These are phyloP conservation scores for Catharus fuscescens DNA, from an alignment of 2,113 vertebrate genomes.

Conservation along the genomic window DNA sequence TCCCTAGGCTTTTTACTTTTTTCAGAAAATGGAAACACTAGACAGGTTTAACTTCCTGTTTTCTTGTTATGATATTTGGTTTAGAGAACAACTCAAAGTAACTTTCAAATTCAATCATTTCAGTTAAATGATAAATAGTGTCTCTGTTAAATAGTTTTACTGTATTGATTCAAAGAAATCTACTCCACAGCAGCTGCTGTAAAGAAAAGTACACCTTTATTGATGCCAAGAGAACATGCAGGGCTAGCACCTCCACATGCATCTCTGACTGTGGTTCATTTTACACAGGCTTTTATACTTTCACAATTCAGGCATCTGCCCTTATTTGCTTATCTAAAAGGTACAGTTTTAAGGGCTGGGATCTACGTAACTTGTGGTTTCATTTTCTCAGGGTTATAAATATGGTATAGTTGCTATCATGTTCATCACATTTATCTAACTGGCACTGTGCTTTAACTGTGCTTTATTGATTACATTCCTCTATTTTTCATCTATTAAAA, in stretches of 20 bases:
- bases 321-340: not conserved
- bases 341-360: not conserved
- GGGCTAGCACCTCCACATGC: not conserved
- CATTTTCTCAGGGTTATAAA: not conserved
- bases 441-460: not conserved
- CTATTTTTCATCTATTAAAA: not conserved
- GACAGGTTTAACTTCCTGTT: conserved; percentile 28
- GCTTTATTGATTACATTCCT: not conserved
- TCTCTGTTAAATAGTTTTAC: not conserved
- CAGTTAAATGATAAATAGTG: not conserved
- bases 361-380: not conserved
- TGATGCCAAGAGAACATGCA: not conserved
- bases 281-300: not conserved
- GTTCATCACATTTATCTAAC: not conserved
- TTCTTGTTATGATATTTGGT: not conserved
- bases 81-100: not conserved
- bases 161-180: not conserved
- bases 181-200: not conserved
- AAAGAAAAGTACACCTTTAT: not conserved
- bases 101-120: not conserved
- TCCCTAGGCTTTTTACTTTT: not conserved
- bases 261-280: not conserved
- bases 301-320: fast-evolving
- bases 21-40: not conserved
- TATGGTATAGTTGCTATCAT: not conserved